Percentiles rank a stretch among this genome's conserved stretches.
Evolutionary conservation across 2,888 invertebrate genomes (phyloP).

Genomic region (Micropterix aruncella): DNA sequence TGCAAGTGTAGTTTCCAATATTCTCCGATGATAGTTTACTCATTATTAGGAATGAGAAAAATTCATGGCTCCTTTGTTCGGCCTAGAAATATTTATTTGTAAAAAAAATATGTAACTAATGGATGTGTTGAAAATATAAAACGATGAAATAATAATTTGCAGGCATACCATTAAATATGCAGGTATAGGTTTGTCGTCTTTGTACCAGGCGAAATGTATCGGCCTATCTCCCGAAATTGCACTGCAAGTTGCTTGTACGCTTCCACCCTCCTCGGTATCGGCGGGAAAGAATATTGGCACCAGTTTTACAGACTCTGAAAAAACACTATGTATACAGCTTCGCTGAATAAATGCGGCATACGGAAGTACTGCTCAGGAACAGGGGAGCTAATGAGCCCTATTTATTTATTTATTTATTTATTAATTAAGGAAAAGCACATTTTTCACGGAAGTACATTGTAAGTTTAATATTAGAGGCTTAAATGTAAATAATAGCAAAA

Average conservation of each 20-base stretch:
- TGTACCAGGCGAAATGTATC: background rate
- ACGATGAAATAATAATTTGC: too few species aligned
- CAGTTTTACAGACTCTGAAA: background rate
- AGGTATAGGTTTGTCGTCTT: background rate
- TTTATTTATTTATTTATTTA: too few species aligned
- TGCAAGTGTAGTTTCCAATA: slow-evolving; percentile 27
- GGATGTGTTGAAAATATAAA: too few species aligned
- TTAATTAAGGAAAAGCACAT: too few species aligned
- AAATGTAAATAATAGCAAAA: too few species aligned
- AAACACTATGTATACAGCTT: slow-evolving; percentile 1
- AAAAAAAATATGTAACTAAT: background rate
- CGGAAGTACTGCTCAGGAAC: too few species aligned
- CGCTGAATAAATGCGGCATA: too few species aligned
- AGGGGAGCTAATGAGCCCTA: too few species aligned
- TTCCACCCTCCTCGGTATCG: background rate
- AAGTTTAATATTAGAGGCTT: too few species aligned
- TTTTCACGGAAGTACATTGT: too few species aligned
- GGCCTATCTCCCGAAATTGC: background rate
- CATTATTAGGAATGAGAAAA: slow-evolving; percentile 16
- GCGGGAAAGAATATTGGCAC: background rate
- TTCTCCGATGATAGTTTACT: slow-evolving; percentile 22
- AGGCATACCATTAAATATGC: background rate
- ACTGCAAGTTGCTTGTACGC: background rate
- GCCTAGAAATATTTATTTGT: background rate
- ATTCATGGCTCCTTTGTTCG: background rate